These are phyloP conservation scores for Acanthosepion esculentum DNA, from an alignment of 2,888 invertebrate genomes.

Conservation along the genomic window DNA sequence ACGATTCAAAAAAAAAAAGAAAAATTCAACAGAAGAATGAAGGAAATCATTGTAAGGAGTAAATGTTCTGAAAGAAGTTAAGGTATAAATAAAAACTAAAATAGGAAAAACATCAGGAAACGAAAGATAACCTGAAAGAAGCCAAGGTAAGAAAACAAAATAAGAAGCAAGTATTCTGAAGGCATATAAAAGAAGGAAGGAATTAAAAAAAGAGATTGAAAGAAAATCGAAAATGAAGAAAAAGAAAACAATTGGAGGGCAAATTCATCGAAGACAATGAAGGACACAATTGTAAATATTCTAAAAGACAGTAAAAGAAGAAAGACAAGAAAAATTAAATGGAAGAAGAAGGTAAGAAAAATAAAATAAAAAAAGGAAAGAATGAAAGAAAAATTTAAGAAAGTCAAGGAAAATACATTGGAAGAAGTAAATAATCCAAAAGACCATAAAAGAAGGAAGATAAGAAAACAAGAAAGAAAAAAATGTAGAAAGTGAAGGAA, in stretches of 20 bases:
- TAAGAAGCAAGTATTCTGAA: neutral
- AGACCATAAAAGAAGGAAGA: neutral
- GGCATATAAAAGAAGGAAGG: neutral
- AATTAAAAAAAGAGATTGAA: neutral
- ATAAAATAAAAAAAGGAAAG: too few relatives aligned
- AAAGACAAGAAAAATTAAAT: too few relatives aligned
- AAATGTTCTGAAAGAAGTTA: too few relatives aligned
- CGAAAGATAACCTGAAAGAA: too few relatives aligned
- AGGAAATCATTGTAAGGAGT: neutral
- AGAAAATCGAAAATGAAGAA: neutral
- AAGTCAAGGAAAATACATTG: too few relatives aligned
- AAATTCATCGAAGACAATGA: neutral
- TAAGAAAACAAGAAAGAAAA: neutral
- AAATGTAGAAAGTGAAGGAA: neutral
- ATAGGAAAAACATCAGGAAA: too few relatives aligned
- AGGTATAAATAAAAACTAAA: too few relatives aligned
- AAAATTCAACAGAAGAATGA: neutral
- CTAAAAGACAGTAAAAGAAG: too few relatives aligned
- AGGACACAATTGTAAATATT: neutral
- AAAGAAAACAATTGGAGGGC: neutral
- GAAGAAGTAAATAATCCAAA: too few relatives aligned
- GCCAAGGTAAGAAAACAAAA: too few relatives aligned
- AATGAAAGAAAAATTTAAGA: too few relatives aligned
- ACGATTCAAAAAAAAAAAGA: neutral
- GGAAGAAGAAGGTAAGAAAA: too few relatives aligned